phyloP scores from a whole-genome alignment of 2,888 invertebrate genomes.

The Lottia scabra region DNA sequence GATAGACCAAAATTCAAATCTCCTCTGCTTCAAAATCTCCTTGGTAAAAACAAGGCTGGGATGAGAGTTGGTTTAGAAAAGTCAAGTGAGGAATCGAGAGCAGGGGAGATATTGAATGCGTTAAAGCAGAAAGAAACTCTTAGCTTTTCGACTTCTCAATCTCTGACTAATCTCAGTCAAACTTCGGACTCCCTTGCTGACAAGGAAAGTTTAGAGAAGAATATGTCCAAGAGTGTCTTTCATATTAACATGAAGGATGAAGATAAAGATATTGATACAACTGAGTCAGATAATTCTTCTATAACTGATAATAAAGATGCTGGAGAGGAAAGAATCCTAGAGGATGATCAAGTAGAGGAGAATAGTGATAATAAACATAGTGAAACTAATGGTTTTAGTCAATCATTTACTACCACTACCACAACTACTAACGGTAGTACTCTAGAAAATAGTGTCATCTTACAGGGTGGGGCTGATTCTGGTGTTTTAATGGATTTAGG shows the following conservation, averaged over 20 bases:
- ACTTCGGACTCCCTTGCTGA: slow-evolving; percentile 3
- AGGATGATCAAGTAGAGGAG: background rate
- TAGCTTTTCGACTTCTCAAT: slow-evolving; percentile 23
- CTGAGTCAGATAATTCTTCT: slow-evolving; percentile 10
- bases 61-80: slow-evolving; percentile 36
- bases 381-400: background rate
- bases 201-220: slow-evolving; percentile 1
- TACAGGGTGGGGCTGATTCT: slow-evolving; percentile 15
- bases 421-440: slow-evolving; percentile 3
- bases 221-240: slow-evolving; percentile 19
- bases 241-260: slow-evolving; percentile 22
- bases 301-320: background rate
- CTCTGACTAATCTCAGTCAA: slow-evolving; percentile 4
- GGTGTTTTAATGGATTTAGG: slow-evolving; percentile 19
- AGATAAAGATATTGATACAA: slow-evolving; percentile 34
- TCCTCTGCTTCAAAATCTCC: slow-evolving; percentile 58
- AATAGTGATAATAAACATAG: background rate
- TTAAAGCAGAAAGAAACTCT: slow-evolving; percentile 13
- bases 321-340: background rate
- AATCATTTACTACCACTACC: background rate
- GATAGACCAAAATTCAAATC: slow-evolving; percentile 60
- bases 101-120: slow-evolving; percentile 4
- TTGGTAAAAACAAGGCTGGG: slow-evolving; percentile 56
- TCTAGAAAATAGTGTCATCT: background rate
- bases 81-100: slow-evolving; percentile 21